Evolutionary conservation across 2,888 invertebrate species (phyloP).

Genomic region (Lissocephala sabroskyi): DNA sequence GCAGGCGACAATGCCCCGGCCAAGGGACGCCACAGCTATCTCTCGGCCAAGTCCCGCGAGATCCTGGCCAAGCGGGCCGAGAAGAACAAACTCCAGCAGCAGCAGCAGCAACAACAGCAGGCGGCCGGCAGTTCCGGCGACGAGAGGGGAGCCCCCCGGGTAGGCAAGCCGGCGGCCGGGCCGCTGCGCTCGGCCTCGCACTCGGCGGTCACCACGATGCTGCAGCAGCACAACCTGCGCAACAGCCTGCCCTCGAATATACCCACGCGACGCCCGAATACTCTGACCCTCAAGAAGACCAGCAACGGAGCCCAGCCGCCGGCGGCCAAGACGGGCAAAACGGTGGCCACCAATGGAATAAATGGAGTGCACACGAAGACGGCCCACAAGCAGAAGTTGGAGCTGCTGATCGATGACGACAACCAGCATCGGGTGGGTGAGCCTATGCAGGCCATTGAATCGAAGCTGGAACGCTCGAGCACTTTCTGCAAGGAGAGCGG

Average conservation of each 20-base stretch:
- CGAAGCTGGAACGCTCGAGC: conserved; percentile 72
- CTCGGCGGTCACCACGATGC: conserved; percentile 58
- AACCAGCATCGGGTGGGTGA: conserved; percentile 22
- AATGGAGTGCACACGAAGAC: conserved; percentile 57
- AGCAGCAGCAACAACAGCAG: conserved; percentile 51
- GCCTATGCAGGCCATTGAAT: conserved; percentile 36
- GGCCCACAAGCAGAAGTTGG: conserved; percentile 66
- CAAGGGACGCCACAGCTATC: conserved; percentile 67
- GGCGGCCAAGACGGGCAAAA: conserved; percentile 13
- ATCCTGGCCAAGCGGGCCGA: conserved; percentile 71
- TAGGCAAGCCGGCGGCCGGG: conserved; percentile 34
- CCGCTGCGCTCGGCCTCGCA: conserved; percentile 65
- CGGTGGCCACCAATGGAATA: conserved; percentile 37
- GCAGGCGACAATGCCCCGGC: conserved; percentile 43
- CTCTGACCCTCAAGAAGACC: conserved; percentile 65
- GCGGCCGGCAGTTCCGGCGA: conserved; percentile 38
- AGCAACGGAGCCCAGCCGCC: conserved; percentile 11
- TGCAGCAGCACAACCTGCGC: conserved; percentile 56
- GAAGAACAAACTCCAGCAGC: conserved; percentile 64
- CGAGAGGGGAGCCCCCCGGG: conserved; percentile 33
- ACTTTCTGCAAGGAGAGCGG: conserved; percentile 72
- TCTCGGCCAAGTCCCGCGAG: conserved; percentile 72
- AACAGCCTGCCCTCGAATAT: conserved; percentile 69
- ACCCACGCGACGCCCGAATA: conserved; percentile 68
- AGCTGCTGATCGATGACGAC: conserved; percentile 61